These are phyloP conservation scores for Syngnathus typhle DNA, from an alignment of 2,113 vertebrate genomes.

Conservation along the genomic window DNA sequence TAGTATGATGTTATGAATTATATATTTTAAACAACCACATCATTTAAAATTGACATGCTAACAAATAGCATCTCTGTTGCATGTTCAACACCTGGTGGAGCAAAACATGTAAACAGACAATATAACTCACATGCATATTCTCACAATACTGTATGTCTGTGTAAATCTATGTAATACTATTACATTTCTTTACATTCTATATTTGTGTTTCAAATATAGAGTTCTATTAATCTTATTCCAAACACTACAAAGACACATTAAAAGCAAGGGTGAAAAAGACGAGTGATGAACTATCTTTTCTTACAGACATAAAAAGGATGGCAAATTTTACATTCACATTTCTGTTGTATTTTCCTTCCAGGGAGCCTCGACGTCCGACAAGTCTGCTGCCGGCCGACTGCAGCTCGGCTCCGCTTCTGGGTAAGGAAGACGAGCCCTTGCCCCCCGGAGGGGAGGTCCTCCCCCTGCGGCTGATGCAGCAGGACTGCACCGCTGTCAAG, in stretches of 20 bases:
- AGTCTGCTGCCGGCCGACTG: conserved; percentile 72
- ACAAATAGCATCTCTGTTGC: too few species aligned
- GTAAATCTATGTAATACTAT: too few species aligned
- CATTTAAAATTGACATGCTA: too few species aligned
- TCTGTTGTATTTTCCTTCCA: conserved; percentile 21
- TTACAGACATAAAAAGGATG: background rate
- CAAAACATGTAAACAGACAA: background rate
- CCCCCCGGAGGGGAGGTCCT: conserved; percentile 79
- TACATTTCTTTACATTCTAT: too few species aligned
- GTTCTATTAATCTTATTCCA: too few species aligned
- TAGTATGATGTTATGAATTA: background rate
- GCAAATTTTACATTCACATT: background rate
- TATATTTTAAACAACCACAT: too few species aligned
- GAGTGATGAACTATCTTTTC: background rate
- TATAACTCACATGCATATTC: too few species aligned
- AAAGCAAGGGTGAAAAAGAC: background rate
- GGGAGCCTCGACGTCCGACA: conserved; percentile 60
- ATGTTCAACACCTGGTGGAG: too few species aligned
- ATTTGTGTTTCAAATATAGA: too few species aligned
- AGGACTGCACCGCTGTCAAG: conserved; percentile 94
- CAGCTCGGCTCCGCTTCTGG: conserved; percentile 58
- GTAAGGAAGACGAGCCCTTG: conserved; percentile 76
- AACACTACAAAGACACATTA: too few species aligned
- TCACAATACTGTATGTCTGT: too few species aligned
- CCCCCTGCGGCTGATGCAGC: conserved; percentile 89